Percentiles rank a stretch among this genome's conserved stretches.
phyloP scores from a whole-genome alignment of 2,888 invertebrate species.

The Acanthacorydalis orientalis region DNA sequence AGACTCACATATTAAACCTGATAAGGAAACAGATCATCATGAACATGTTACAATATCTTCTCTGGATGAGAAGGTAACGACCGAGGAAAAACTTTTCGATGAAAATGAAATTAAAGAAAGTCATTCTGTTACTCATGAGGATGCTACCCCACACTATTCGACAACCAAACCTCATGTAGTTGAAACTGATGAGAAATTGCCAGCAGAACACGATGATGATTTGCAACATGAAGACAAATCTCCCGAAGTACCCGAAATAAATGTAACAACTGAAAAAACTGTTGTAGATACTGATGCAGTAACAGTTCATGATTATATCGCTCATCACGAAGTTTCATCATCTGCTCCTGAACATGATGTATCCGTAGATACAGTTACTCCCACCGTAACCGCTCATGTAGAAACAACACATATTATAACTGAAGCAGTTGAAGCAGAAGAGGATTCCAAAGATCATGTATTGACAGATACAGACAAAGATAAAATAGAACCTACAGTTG shows the following conservation, averaged over 20 bases:
- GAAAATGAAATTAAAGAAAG: conserved; percentile 9
- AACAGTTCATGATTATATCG: background rate
- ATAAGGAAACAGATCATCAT: background rate
- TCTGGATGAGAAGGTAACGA: conserved; percentile 6
- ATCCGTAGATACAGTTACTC: background rate
- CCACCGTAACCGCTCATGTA: background rate
- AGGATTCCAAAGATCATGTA: conserved; percentile 3
- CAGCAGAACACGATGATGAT: background rate
- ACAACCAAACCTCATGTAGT: background rate
- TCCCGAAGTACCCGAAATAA: conserved; percentile 1
- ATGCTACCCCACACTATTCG: conserved; percentile 1
- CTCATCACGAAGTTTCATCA: no score
- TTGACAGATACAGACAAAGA: background rate
- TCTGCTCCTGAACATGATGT: background rate
- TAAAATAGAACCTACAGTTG: conserved; percentile 5
- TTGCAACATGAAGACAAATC: background rate
- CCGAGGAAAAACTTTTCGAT: conserved; percentile 8
- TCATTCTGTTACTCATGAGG: conserved; percentile 3
- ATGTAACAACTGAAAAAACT: background rate
- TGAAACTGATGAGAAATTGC: background rate
- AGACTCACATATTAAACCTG: no score
- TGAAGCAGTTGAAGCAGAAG: conserved; percentile 1
- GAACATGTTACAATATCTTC: conserved; percentile 6
- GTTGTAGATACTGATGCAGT: background rate
- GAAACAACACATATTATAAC: background rate